These are phyloP conservation scores for Blera fallax DNA, from an alignment of 2,888 invertebrate species.

Conservation along the genomic window DNA sequence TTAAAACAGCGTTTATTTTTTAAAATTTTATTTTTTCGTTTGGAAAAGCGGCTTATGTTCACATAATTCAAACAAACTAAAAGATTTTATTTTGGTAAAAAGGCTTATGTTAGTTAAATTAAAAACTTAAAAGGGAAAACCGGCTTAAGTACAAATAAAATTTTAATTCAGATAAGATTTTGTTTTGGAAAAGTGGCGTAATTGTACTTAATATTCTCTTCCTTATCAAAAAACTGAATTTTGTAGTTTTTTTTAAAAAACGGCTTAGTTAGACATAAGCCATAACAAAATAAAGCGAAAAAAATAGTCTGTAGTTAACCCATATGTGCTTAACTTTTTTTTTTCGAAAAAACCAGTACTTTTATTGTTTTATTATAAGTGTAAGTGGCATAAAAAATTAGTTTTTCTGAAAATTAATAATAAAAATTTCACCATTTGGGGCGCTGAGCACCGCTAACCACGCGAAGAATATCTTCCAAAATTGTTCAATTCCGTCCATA, in stretches of 20 bases:
- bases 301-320: background rate
- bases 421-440: no score
- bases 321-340: no score
- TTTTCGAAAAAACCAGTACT: no score
- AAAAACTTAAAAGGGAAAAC: background rate
- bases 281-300: background rate
- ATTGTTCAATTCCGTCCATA: background rate
- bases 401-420: no score
- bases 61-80: constrained; percentile 1
- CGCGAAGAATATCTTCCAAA: background rate
- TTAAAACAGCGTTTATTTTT: background rate
- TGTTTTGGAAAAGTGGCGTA: constrained; percentile 5
- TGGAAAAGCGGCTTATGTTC: constrained; percentile 7
- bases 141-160: background rate
- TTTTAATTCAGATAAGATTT: background rate
- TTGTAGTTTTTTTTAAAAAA: background rate
- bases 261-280: constrained; percentile 10
- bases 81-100: background rate
- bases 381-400: no score
- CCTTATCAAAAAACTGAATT: background rate
- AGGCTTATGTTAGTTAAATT: background rate
- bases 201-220: background rate
- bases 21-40: background rate
- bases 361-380: no score
- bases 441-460: background rate